These are phyloP conservation scores for Miltochrista miniata DNA, from an alignment of 2,888 invertebrate species.

Conservation along the genomic window DNA sequence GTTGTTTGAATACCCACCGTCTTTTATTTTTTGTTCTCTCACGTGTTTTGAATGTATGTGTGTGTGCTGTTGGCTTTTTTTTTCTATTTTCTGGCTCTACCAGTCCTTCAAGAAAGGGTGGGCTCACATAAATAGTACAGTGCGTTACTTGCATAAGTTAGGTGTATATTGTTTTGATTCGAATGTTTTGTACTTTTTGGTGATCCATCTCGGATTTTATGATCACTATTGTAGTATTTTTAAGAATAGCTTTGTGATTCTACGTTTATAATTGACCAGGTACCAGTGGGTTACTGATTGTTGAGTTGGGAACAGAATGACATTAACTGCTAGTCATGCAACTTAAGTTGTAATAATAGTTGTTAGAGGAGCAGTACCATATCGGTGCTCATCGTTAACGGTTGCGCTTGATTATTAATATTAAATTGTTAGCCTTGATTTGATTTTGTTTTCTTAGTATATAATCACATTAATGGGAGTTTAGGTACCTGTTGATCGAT, in stretches of 20 bases:
- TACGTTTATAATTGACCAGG: slow-evolving; percentile 24
- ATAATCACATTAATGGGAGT: no score
- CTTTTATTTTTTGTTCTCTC: slow-evolving; percentile 51
- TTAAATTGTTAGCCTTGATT: neutral
- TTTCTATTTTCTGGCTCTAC: slow-evolving; percentile 40
- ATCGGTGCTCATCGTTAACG: neutral
- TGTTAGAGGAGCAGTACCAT: neutral
- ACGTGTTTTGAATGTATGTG: slow-evolving; percentile 42
- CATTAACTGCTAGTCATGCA: slow-evolving; percentile 1
- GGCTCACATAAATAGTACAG: slow-evolving; percentile 49
- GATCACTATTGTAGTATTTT: slow-evolving; percentile 23
- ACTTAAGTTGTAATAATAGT: neutral
- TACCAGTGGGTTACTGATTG: slow-evolving; percentile 20
- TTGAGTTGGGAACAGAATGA: neutral
- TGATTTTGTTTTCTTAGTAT: no score
- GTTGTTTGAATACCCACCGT: slow-evolving; percentile 27
- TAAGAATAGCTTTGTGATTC: slow-evolving; percentile 21
- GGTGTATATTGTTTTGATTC: slow-evolving; percentile 42
- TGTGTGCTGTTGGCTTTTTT: slow-evolving; percentile 43
- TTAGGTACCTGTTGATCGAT: no score
- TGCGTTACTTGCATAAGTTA: slow-evolving; percentile 45
- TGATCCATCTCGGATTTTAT: slow-evolving; percentile 34
- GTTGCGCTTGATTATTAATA: neutral
- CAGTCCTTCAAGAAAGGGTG: slow-evolving; percentile 50
- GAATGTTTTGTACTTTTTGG: slow-evolving; percentile 33